Evolutionary conservation across 2,797 vertebrate species (phyloP), one percentile per base, ranked within the genome.

Genomic region (Discoglossus pictus): DNA sequence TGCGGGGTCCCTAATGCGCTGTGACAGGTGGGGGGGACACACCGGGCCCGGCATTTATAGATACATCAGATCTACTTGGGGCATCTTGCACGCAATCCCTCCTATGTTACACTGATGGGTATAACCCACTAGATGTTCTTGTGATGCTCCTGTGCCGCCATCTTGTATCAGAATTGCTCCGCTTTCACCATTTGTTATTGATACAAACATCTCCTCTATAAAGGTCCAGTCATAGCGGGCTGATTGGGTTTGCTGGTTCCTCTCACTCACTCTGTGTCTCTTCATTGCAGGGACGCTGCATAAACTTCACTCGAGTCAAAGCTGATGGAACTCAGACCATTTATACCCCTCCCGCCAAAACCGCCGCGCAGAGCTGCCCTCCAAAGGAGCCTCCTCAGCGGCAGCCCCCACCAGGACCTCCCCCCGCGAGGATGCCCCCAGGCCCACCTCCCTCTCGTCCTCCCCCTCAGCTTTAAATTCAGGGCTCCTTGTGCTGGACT

Each of bases 301-400:
- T 71, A 36, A 71, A 71, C 36, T 71, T 71, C 15, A 71, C 68
- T 13, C 46, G 68, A 23, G 60, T 71, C 15, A 71, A 71, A 21
- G 51, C 68, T 43, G 68, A 71, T 31, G 60, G 52, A 5, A 43
- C 23, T n/a, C 53, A 47, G 4, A 47, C 51, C 9, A 71, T 71
- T 44, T 71, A 63, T 40, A 71, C 31, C 8, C 60, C 68, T 11
- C 60, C 60, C 7, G n/a, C 52, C 10, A 63, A 15, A 35, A 24
- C 12, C 11, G 34, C 52, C 24, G 2, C 68, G 42, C 18, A 17
- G n/a, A 54, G 15, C 24, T 42, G 24, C 15, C n/a, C 16, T 16
- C 34, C 59, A 40, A 34, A 43, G 24, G 15, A 5, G 23, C 60
- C 52, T 6, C 60, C 60, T 36, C 68, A 71, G 35, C 25, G 68